These are phyloP conservation scores for Acronicta aceris DNA, from an alignment of 2,888 invertebrate species.

Conservation along the genomic window DNA sequence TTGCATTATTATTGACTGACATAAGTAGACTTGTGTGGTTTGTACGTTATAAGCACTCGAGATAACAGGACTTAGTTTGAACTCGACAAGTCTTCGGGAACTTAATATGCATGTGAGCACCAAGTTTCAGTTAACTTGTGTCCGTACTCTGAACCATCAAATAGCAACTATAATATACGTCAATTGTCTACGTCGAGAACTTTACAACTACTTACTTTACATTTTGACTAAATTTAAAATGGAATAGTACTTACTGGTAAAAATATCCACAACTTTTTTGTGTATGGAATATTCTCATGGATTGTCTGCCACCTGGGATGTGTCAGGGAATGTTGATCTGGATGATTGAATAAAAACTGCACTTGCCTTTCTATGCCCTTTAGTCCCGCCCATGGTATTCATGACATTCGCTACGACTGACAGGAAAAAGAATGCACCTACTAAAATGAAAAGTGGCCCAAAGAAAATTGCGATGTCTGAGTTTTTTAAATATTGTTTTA, in stretches of 20 bases:
- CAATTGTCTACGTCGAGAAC: not conserved
- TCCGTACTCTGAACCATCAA: conserved; percentile 33
- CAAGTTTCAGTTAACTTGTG: conserved; percentile 49
- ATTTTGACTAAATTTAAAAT: not conserved
- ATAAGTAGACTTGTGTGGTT: conserved; percentile 6
- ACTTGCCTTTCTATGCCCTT: no score
- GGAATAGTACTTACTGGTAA: not conserved
- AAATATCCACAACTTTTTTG: no score
- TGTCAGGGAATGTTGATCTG: no score
- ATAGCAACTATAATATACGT: not conserved
- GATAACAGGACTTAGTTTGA: conserved; percentile 42
- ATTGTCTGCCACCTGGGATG: no score
- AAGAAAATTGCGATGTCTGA: no score
- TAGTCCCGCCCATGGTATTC: no score
- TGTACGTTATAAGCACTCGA: conserved; percentile 23
- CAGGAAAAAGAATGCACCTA: no score
- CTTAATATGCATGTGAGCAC: conserved; percentile 54
- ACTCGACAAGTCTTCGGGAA: conserved; percentile 47
- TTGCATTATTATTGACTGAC: conserved; percentile 4
- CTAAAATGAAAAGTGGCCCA: no score
- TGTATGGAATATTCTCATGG: no score
- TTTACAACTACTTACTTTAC: not conserved
- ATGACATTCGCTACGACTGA: no score
- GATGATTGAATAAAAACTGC: no score
- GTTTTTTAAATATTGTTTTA: no score